Evolutionary conservation across 2,797 vertebrate genomes (phyloP).

Genomic region (Scyliorhinus canicula): DNA sequence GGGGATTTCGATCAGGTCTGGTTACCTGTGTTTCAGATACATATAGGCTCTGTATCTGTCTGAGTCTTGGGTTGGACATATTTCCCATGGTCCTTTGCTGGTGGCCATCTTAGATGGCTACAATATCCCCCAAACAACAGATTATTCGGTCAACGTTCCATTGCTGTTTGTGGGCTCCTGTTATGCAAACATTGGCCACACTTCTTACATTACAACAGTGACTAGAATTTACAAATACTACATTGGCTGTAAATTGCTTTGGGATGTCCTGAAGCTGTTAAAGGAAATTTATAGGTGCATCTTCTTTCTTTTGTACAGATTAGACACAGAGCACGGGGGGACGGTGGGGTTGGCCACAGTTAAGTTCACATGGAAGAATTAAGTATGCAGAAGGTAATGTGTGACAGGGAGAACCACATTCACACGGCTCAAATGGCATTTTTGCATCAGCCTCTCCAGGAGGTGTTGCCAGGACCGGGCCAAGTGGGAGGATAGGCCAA

Average conservation of each 20-base stretch:
- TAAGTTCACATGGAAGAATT: not conserved
- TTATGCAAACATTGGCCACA: not conserved
- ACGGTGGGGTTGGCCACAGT: not conserved
- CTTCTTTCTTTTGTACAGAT: not conserved
- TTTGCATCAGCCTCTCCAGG: not conserved
- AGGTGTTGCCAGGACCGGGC: not conserved
- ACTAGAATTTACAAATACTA: not conserved
- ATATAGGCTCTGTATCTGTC: too few species aligned
- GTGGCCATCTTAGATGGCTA: too few species aligned
- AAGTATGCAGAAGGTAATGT: not conserved
- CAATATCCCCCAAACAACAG: not conserved
- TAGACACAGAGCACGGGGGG: not conserved
- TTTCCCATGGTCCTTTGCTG: too few species aligned
- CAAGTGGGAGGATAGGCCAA: not conserved
- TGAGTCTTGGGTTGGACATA: too few species aligned
- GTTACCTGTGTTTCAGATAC: too few species aligned
- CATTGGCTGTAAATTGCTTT: not conserved
- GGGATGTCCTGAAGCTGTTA: too few species aligned
- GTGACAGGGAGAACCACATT: not conserved
- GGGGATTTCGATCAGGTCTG: too few species aligned
- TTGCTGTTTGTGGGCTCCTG: not conserved
- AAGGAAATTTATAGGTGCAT: not conserved
- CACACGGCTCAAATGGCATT: not conserved
- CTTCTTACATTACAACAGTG: not conserved
- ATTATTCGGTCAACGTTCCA: not conserved